Evolutionary conservation across 1,140 invertebrate genomes (phyloP).

Genomic region (Marisa cornuarietis): DNA sequence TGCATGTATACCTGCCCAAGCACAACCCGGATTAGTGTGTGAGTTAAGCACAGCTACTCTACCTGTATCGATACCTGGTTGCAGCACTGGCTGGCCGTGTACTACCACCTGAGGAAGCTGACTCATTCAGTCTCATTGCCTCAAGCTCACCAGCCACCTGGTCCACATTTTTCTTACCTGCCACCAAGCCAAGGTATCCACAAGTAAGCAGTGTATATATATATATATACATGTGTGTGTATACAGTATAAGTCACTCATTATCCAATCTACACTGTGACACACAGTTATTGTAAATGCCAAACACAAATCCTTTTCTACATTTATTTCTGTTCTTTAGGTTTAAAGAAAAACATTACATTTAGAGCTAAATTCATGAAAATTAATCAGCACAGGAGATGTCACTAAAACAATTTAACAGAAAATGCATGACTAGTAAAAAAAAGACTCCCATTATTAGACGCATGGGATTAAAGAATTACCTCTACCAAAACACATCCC

Average conservation of each 20-base stretch:
- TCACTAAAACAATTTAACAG: too few species aligned
- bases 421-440: too few species aligned
- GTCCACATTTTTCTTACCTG: conserved; percentile 10
- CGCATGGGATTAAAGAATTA: too few species aligned
- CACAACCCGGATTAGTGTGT: conserved; percentile 6
- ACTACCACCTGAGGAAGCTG: neutral
- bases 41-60: conserved; percentile 14
- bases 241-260: too few species aligned
- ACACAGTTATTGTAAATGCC: neutral
- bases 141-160: neutral
- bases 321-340: neutral
- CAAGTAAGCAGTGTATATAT: neutral
- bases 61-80: conserved; percentile 27
- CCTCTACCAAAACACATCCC: too few species aligned
- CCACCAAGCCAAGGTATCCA: neutral
- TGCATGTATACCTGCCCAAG: too few species aligned
- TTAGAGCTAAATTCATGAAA: neutral
- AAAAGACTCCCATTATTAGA: too few species aligned
- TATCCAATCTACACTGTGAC: too few species aligned
- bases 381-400: neutral
- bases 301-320: neutral
- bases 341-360: neutral
- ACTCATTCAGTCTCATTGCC: conserved; percentile 7
- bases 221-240: too few species aligned
- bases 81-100: neutral